phyloP scores from a whole-genome alignment of 2,113 vertebrate genomes.

The Nipponia nippon region DNA sequence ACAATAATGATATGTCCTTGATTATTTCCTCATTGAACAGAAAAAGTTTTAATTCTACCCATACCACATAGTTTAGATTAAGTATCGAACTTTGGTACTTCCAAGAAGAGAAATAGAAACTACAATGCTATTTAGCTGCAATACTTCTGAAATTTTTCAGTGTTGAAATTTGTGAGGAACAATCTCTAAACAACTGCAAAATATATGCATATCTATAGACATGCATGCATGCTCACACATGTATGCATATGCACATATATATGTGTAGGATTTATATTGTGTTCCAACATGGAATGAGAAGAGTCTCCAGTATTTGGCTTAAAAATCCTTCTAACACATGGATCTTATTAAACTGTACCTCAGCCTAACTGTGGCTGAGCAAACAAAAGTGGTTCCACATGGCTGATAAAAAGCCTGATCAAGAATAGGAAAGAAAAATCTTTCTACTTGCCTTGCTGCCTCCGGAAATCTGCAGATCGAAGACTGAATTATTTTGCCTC shows the following conservation, averaged over 20 bases:
- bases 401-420: slow-evolving; percentile 47
- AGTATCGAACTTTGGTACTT: not conserved
- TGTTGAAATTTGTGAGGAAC: not conserved
- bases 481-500: slow-evolving; percentile 16
- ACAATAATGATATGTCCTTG: not conserved
- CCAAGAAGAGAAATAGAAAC: not conserved
- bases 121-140: not conserved
- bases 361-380: not conserved
- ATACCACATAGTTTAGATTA: not conserved
- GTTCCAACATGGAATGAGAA: slow-evolving; percentile 1
- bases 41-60: not conserved
- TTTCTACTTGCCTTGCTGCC: slow-evolving; percentile 32
- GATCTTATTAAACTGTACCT: slow-evolving; percentile 34
- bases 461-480: not conserved
- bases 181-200: not conserved
- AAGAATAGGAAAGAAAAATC: not conserved
- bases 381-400: slow-evolving; percentile 67
- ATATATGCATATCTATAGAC: not conserved
- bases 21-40: not conserved
- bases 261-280: not conserved
- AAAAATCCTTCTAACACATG: slow-evolving; percentile 25
- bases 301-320: slow-evolving; percentile 17
- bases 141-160: not conserved
- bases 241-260: not conserved
- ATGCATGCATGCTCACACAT: not conserved